A percentile compares a stretch with the other conserved stretches of the same genome.
phyloP scores from a whole-genome alignment of 2,888 invertebrate species.

The Phaonia tiefii region DNA sequence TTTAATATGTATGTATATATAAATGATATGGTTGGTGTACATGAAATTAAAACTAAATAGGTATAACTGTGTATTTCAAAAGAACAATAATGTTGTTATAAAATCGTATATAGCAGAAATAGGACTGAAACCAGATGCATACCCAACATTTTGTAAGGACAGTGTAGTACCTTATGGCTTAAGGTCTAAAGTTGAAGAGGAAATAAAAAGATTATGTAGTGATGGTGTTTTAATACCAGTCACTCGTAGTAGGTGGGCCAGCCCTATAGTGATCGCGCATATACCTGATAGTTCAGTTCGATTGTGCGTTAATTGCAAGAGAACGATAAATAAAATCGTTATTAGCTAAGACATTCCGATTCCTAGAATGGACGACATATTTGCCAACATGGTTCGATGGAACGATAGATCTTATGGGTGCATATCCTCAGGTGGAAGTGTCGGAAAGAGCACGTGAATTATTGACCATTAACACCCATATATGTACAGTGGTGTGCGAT shows the following conservation, averaged over 20 bases:
- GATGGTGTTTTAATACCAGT: conserved; percentile 46
- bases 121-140: too few relatives aligned
- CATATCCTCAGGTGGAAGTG: conserved; percentile 45
- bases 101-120: conserved; percentile 50
- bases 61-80: too few relatives aligned
- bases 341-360: conserved; percentile 49
- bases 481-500: too few relatives aligned
- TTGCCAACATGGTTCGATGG: conserved; percentile 44
- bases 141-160: conserved; percentile 44
- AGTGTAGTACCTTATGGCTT: conserved; percentile 49
- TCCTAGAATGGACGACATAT: conserved; percentile 53
- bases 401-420: conserved; percentile 50
- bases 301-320: conserved; percentile 53
- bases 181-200: conserved; percentile 40
- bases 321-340: conserved; percentile 49
- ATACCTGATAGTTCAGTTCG: conserved; percentile 49
- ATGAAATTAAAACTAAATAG: too few relatives aligned
- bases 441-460: conserved; percentile 36
- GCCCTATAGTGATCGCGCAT: conserved; percentile 54
- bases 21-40: neutral
- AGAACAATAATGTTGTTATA: neutral
- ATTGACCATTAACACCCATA: conserved; percentile 56
- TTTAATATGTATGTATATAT: too few relatives aligned
- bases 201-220: conserved; percentile 43
- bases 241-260: conserved; percentile 53